Evolutionary conservation across 2,797 vertebrate genomes (phyloP).

Genomic region (Clarias pachynema): DNA sequence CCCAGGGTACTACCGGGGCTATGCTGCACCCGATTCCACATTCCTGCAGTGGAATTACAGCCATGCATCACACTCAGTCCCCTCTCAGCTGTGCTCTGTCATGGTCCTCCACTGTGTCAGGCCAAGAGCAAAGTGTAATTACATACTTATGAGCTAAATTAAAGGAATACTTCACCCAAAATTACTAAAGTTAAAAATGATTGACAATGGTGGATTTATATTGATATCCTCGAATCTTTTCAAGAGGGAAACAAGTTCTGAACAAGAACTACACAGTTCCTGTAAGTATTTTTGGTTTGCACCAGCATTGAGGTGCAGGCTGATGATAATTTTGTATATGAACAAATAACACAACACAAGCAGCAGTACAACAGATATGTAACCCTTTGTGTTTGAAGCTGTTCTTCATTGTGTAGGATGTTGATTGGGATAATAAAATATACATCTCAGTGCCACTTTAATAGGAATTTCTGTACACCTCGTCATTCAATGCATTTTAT

Average conservation of each 20-base stretch:
- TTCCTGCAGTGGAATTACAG: slow-evolving; percentile 73
- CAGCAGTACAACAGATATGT: neutral
- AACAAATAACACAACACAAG: slow-evolving; percentile 1
- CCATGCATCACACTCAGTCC: slow-evolving; percentile 70
- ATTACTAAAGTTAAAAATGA: slow-evolving; percentile 8
- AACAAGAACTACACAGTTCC: neutral
- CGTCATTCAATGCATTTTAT: neutral
- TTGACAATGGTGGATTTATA: neutral
- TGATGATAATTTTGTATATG: neutral
- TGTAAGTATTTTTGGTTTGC: neutral
- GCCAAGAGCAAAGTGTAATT: slow-evolving; percentile 35
- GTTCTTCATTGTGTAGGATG: neutral
- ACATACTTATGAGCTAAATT: slow-evolving; percentile 10
- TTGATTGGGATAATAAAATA: neutral
- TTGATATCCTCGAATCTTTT: neutral
- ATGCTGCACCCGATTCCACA: slow-evolving; percentile 65
- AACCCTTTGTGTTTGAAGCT: neutral
- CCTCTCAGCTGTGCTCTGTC: slow-evolving; percentile 23
- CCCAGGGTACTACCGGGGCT: slow-evolving; percentile 29
- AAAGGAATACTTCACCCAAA: slow-evolving; percentile 16
- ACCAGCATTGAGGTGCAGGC: neutral
- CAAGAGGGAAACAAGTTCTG: neutral
- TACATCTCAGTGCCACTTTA: neutral
- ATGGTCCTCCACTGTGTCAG: slow-evolving; percentile 6
- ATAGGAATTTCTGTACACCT: neutral